These are phyloP conservation scores for Natator depressus DNA, from an alignment of 2,113 vertebrate species.

Conservation along the genomic window DNA sequence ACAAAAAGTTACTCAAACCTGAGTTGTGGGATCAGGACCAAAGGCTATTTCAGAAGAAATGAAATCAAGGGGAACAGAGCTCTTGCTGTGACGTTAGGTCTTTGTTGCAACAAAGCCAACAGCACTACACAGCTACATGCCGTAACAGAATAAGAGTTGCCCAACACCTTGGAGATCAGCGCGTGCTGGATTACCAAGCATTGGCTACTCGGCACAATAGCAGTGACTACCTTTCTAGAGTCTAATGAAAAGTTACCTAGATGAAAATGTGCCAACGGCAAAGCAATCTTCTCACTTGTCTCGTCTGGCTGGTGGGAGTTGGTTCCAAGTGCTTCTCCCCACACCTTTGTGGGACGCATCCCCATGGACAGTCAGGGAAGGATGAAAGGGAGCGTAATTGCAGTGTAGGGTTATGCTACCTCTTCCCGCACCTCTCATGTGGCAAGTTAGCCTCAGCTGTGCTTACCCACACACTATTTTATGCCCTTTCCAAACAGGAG, in stretches of 20 bases:
- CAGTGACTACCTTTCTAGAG: background rate
- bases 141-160: slow-evolving; percentile 45
- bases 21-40: background rate
- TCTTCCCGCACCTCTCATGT: background rate
- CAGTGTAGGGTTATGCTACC: background rate
- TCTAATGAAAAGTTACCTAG: background rate
- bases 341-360: background rate
- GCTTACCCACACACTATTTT: background rate
- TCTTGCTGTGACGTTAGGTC: slow-evolving; percentile 48
- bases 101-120: slow-evolving; percentile 57
- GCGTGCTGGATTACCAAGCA: background rate
- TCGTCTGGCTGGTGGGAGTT: slow-evolving; percentile 22
- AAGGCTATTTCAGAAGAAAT: background rate
- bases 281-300: slow-evolving; percentile 6
- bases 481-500: background rate
- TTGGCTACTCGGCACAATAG: background rate
- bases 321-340: slow-evolving; percentile 21
- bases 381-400: slow-evolving; percentile 20
- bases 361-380: background rate
- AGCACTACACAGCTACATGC: slow-evolving; percentile 37
- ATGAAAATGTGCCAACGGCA: background rate
- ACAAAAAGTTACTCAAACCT: background rate
- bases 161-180: slow-evolving; percentile 56
- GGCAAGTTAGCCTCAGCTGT: background rate
- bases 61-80: background rate